phyloP scores from a whole-genome alignment of 23 tunicate genomes.

The Styela plicata region DNA sequence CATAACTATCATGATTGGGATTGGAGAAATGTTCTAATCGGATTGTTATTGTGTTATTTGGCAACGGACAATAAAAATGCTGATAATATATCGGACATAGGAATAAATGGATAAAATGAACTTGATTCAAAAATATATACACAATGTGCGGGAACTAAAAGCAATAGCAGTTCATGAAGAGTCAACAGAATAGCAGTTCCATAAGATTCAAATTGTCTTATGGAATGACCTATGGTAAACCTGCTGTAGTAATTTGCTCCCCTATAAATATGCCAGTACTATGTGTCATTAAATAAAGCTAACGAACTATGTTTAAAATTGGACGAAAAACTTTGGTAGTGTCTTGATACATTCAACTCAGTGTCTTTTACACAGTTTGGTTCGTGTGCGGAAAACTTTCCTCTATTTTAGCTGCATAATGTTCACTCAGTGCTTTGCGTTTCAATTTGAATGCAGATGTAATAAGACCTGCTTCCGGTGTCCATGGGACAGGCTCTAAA shows the following conservation, averaged over 20 bases:
- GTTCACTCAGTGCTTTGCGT: constrained; percentile 71
- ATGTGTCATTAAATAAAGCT: not conserved
- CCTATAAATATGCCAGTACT: not conserved
- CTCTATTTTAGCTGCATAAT: constrained; percentile 53
- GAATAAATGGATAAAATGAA: not conserved
- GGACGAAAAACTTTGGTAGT: too few relatives aligned
- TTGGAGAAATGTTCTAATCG: too few relatives aligned
- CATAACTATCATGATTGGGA: too few relatives aligned
- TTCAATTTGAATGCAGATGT: constrained; percentile 93
- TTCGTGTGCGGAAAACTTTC: constrained; percentile 6
- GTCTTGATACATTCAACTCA: too few relatives aligned
- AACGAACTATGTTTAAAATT: too few relatives aligned
- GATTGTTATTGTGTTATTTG: not conserved
- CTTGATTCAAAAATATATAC: not conserved
- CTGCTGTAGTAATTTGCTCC: too few relatives aligned
- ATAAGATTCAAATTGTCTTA: too few relatives aligned
- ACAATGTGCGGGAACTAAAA: not conserved
- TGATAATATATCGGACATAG: not conserved
- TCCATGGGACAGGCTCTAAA: constrained; percentile 84
- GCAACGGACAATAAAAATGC: not conserved
- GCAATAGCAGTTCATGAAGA: not conserved
- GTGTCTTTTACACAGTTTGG: not conserved
- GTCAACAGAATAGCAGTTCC: too few relatives aligned
- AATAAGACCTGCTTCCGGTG: constrained; percentile 82
- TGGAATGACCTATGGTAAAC: too few relatives aligned